These are phyloP conservation scores for Mactromeris polynyma DNA, from an alignment of 2,888 invertebrate genomes.

Conservation along the genomic window DNA sequence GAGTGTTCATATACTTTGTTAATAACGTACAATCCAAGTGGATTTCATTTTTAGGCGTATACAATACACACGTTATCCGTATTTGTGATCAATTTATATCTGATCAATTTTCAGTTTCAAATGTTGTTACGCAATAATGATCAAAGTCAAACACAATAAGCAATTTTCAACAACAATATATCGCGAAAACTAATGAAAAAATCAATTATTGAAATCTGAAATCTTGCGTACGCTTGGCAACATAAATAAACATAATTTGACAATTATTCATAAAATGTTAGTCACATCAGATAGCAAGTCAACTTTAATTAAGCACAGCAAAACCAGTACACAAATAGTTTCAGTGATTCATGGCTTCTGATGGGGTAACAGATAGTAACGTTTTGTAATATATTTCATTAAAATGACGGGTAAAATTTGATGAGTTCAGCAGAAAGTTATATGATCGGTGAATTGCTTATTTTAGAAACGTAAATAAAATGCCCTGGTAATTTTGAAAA, in stretches of 20 bases:
- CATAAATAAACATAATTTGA: not conserved
- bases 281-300: not conserved
- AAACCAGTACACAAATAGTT: not conserved
- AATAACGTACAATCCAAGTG: too few relatives aligned
- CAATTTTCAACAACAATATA: not conserved
- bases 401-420: not conserved
- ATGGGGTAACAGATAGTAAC: not conserved
- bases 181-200: not conserved
- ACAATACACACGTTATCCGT: too few relatives aligned
- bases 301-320: not conserved
- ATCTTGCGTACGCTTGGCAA: not conserved
- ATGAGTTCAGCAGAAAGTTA: not conserved
- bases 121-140: not conserved
- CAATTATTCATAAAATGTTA: not conserved
- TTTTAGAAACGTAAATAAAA: too few relatives aligned
- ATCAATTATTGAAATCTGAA: not conserved
- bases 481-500: too few relatives aligned
- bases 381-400: not conserved
- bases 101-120: not conserved
- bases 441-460: too few relatives aligned
- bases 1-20: too few relatives aligned
- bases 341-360: not conserved
- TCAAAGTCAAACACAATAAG: not conserved
- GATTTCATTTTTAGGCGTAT: too few relatives aligned
- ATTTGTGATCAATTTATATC: too few relatives aligned